Evolutionary conservation across 2,797 vertebrate genomes (phyloP).

Genomic region (Liparis tanakae): DNA sequence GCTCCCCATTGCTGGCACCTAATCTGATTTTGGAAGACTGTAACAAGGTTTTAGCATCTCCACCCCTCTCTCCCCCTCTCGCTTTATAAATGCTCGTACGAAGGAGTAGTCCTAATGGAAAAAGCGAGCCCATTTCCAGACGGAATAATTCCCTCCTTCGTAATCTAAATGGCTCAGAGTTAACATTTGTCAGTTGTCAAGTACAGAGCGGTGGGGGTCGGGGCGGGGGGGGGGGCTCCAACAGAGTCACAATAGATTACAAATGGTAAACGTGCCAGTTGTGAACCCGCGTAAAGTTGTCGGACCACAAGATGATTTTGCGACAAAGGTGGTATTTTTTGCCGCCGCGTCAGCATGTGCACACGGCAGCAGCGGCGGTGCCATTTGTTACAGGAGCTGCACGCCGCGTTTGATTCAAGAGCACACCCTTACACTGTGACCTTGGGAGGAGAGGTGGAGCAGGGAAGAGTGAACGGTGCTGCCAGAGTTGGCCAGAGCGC

Average conservation of each 20-base stretch:
- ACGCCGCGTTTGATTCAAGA: slow-evolving; percentile 70
- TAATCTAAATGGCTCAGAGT: slow-evolving; percentile 84
- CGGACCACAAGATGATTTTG: slow-evolving; percentile 36
- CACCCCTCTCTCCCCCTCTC: slow-evolving; percentile 41
- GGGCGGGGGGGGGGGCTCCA: slow-evolving; percentile 46
- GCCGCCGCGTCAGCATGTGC: slow-evolving; percentile 70
- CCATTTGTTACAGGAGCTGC: slow-evolving; percentile 73
- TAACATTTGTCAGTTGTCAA: slow-evolving; percentile 86
- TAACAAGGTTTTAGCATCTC: slow-evolving; percentile 86
- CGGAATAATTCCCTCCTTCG: slow-evolving; percentile 80
- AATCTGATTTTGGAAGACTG: slow-evolving; percentile 85
- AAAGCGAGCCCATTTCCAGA: slow-evolving; percentile 81
- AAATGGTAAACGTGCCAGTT: slow-evolving; percentile 63
- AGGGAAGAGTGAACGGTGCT: slow-evolving; percentile 75
- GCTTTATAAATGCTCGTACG: slow-evolving; percentile 80
- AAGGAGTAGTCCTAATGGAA: slow-evolving; percentile 83
- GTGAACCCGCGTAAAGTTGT: slow-evolving; percentile 63
- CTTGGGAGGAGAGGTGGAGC: slow-evolving; percentile 79
- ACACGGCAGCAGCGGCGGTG: slow-evolving; percentile 41
- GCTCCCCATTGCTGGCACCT: slow-evolving; percentile 79
- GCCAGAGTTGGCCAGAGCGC: slow-evolving; percentile 72
- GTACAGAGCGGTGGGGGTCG: slow-evolving; percentile 48
- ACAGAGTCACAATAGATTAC: slow-evolving; percentile 71
- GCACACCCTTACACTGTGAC: slow-evolving; percentile 69
- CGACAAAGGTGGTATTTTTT: slow-evolving; percentile 53